Evolutionary conservation across 1,140 invertebrate genomes (phyloP).

Genomic region (Protaetia brevitarsis): DNA sequence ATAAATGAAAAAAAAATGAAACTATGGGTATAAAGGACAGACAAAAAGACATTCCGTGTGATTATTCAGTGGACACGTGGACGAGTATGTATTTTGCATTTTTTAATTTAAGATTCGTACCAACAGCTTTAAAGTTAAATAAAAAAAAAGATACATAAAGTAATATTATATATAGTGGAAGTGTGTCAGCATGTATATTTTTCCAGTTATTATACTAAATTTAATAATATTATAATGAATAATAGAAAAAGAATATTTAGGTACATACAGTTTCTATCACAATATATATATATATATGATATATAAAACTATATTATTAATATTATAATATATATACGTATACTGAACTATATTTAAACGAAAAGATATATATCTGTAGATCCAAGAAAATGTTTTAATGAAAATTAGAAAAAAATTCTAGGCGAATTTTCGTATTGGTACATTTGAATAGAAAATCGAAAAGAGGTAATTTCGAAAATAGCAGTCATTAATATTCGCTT

Average conservation of each 20-base stretch:
- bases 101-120: constrained; percentile 27
- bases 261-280: constrained; percentile 27
- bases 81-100: constrained; percentile 1
- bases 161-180: constrained; percentile 22
- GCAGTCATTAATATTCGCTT: no score
- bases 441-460: neutral
- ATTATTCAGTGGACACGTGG: neutral
- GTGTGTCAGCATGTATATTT: constrained; percentile 42
- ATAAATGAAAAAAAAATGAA: neutral
- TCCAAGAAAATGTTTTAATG: neutral
- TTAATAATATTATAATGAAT: neutral
- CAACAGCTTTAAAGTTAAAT: constrained; percentile 38
- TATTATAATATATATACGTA: constrained; percentile 31
- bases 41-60: neutral
- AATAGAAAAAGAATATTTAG: neutral
- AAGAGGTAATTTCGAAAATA: no score
- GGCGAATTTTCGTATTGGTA: constrained; percentile 16
- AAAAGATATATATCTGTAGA: constrained; percentile 24
- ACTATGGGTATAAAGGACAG: neutral
- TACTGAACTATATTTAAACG: constrained; percentile 36
- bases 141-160: constrained; percentile 28
- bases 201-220: constrained; percentile 35
- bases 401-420: constrained; percentile 28
- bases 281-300: constrained; percentile 36
- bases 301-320: constrained; percentile 22